Evolutionary conservation across 92 coral and sea anemone species (phyloP).

Genomic region (Epizoanthus fatuus): DNA sequence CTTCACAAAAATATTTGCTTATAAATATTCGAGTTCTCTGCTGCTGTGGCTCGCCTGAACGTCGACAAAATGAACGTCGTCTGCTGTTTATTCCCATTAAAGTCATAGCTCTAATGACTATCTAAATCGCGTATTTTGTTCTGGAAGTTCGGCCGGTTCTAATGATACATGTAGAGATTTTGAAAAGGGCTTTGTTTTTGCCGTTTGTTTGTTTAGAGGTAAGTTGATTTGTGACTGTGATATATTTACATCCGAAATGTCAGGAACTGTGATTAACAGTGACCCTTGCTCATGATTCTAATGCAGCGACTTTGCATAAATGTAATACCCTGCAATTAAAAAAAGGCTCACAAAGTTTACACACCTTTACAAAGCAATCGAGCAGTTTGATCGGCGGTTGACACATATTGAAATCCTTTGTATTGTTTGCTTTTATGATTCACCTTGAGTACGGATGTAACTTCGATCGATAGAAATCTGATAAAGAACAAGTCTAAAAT

Average conservation of each 20-base stretch:
- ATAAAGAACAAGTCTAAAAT: conserved; percentile 9
- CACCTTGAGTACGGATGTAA: conserved; percentile 41
- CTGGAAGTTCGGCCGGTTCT: conserved; percentile 25
- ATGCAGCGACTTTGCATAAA: conserved; percentile 87
- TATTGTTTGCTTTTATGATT: conserved; percentile 36
- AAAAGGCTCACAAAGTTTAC: conserved; percentile 70
- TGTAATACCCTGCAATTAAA: conserved; percentile 90
- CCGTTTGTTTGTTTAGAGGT: conserved; percentile 73
- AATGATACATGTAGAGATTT: conserved; percentile 36
- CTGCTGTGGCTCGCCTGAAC: background rate
- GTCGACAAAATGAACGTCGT: background rate
- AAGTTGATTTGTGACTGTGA: conserved; percentile 84
- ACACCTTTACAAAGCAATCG: conserved; percentile 94
- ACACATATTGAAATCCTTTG: conserved; percentile 80
- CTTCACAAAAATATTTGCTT: conserved; percentile 73
- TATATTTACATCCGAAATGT: conserved; percentile 69
- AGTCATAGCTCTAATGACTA: conserved; percentile 6
- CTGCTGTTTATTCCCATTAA: background rate
- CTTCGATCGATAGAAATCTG: conserved; percentile 23
- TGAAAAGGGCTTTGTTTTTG: conserved; percentile 67
- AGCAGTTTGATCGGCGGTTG: conserved; percentile 83
- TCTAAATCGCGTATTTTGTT: conserved; percentile 23
- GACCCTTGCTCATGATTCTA: conserved; percentile 68
- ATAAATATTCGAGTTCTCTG: conserved; percentile 60
- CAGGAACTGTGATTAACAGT: conserved; percentile 67